phyloP scores from a whole-genome alignment of 2,888 invertebrate genomes.

The Pimpla rufipes region DNA sequence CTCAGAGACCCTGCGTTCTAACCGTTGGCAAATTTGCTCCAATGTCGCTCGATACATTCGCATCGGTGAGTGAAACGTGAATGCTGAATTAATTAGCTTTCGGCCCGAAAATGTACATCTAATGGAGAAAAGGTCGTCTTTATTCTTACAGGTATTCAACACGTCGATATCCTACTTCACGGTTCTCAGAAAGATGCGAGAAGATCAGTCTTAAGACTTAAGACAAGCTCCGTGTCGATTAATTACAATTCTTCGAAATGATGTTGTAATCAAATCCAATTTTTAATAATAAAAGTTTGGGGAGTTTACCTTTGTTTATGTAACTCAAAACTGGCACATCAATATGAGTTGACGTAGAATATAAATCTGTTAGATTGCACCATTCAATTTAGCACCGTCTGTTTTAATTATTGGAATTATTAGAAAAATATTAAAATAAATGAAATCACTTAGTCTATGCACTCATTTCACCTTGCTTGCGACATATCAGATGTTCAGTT shows the following conservation, averaged over 20 bases:
- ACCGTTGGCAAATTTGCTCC: constrained; percentile 73
- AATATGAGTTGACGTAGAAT: too few relatives aligned
- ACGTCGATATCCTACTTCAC: constrained; percentile 68
- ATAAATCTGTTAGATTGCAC: too few relatives aligned
- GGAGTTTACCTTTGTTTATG: not conserved
- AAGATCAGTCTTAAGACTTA: constrained; percentile 15
- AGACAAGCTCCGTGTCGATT: not conserved
- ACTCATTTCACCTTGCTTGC: too few relatives aligned
- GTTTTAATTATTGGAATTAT: too few relatives aligned
- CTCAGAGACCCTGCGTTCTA: constrained; percentile 70
- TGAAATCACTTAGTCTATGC: too few relatives aligned
- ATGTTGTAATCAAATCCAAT: not conserved
- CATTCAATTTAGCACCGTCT: too few relatives aligned
- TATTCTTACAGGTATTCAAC: constrained; percentile 58
- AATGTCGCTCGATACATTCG: constrained; percentile 74
- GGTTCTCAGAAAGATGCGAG: constrained; percentile 60
- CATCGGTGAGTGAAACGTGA: constrained; percentile 62
- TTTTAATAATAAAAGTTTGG: not conserved
- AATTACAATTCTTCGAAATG: not conserved
- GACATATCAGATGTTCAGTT: too few relatives aligned
- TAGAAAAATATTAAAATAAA: too few relatives aligned
- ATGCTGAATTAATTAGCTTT: not conserved
- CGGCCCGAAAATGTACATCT: not conserved
- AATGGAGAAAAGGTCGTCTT: not conserved
- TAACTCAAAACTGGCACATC: too few relatives aligned